phyloP scores from a whole-genome alignment of 2,888 invertebrate species.

The Hyalella azteca region DNA sequence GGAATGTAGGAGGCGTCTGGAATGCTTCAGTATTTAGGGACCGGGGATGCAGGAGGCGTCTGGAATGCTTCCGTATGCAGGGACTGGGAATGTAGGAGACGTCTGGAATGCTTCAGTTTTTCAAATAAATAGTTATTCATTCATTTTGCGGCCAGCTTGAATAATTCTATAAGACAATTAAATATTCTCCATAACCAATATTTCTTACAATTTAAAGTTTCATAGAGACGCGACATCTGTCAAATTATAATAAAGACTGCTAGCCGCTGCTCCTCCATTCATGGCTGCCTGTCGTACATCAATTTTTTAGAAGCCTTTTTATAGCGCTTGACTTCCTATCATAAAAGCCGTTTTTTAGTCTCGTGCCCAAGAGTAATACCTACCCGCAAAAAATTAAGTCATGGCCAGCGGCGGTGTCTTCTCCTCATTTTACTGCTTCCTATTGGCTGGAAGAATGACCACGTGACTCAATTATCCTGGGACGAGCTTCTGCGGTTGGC shows the following conservation, averaged over 20 bases:
- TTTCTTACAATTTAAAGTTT: too few species aligned
- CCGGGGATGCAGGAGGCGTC: too few species aligned
- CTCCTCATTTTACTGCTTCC: background rate
- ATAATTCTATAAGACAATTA: too few species aligned
- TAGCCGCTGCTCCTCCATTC: background rate
- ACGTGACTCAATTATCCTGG: conserved; percentile 34
- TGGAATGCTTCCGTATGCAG: too few species aligned
- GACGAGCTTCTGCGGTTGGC: conserved; percentile 20
- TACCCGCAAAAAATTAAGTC: background rate
- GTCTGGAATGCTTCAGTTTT: too few species aligned
- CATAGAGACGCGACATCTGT: conserved; percentile 2
- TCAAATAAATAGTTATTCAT: too few species aligned
- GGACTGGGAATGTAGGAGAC: too few species aligned
- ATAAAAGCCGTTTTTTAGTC: conserved; percentile 12
- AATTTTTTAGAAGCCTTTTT: background rate
- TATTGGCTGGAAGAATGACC: background rate
- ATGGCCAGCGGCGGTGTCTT: background rate
- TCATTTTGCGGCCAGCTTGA: too few species aligned
- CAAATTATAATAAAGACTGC: background rate
- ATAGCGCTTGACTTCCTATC: conserved; percentile 7
- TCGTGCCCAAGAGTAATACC: conserved; percentile 28
- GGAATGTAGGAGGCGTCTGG: too few species aligned
- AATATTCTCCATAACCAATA: too few species aligned
- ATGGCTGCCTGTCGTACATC: background rate
- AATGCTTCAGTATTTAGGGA: too few species aligned